Base-by-base conservation (phyloP, 2,888 invertebrate genomes). In the Dione vanillae region DNA sequence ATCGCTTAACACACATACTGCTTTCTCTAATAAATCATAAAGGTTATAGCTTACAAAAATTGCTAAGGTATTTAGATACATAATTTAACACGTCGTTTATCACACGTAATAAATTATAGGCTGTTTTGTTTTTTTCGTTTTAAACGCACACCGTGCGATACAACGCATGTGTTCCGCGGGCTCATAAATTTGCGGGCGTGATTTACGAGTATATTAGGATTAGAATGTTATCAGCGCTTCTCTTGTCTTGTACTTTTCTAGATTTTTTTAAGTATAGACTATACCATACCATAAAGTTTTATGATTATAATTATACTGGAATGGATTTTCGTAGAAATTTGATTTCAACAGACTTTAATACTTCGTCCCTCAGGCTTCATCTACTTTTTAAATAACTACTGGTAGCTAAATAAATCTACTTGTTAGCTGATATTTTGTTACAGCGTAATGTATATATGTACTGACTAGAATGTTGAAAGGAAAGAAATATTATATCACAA, bases 161-260 rank as follows among this genome's bases (percentile, higher is more conserved):
- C 89, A 87, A 89, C 85, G 87, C 84, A 85, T 85, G 81, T 85
- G 84, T 81, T 83, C 83, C 84, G 85, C 79, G 83, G 84, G 85
- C 85, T 87, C 90, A 84, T 90, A 91, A 91, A 91, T 91, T 90
- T 83, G 83, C 86, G 78, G 80, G 82, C 67, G 80, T 91, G 90
- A 91, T 92, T 91, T 92, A n/a, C n/a, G n/a, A n/a, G n/a, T n/a
- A 91, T 92, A 84, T 78, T 83, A 75, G 88, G 92, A 90, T 92
- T 90, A 89, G 80, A 82, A 78, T 78, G 85, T 88, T 90, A 90
- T 89, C 89, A 86, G 73, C 45, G 40, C 9, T 41, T 20, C 20
- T 52, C 20, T n/a, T n/a, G n/a, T n/a, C 65, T 52, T 65, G 51
- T 62, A 49, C 27, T 37, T 37, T 16, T 52, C 8, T 27, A 27